These are phyloP conservation scores for Pristionchus japonicus DNA, from an alignment of 2,888 invertebrate genomes.

Conservation along the genomic window DNA sequence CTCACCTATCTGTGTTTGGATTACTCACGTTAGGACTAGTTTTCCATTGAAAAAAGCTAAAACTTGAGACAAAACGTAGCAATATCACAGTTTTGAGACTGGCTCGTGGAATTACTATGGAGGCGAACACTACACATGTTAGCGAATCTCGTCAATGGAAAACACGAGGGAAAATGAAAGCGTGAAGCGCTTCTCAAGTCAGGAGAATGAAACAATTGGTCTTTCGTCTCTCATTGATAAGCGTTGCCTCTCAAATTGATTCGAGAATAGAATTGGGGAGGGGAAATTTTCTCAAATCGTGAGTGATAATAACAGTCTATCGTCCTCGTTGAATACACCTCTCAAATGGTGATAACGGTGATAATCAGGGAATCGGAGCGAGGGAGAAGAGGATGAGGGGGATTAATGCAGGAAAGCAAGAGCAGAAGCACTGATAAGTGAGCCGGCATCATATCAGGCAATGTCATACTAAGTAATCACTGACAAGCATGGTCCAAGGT, in stretches of 20 bases:
- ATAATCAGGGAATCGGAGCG: background rate
- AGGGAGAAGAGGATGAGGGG: background rate
- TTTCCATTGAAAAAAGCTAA: background rate
- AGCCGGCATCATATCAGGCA: conserved; percentile 4
- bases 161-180: background rate
- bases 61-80: background rate
- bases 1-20: no score
- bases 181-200: background rate
- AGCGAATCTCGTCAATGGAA: no score
- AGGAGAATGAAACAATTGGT: background rate
- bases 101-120: no score
- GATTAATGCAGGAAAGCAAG: background rate
- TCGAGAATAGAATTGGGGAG: background rate
- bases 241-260: background rate
- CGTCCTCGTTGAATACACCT: background rate
- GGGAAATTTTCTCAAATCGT: background rate
- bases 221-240: background rate
- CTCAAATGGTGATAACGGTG: background rate
- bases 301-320: background rate
- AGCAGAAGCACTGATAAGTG: background rate
- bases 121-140: no score
- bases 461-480: conserved; percentile 6
- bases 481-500: background rate
- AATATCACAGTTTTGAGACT: no score
- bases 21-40: background rate